A percentile compares a stretch with the other conserved stretches of the same genome.
Conservation (phyloP, 2,888 invertebrate species). For the Slavum lentiscoides region DNA sequence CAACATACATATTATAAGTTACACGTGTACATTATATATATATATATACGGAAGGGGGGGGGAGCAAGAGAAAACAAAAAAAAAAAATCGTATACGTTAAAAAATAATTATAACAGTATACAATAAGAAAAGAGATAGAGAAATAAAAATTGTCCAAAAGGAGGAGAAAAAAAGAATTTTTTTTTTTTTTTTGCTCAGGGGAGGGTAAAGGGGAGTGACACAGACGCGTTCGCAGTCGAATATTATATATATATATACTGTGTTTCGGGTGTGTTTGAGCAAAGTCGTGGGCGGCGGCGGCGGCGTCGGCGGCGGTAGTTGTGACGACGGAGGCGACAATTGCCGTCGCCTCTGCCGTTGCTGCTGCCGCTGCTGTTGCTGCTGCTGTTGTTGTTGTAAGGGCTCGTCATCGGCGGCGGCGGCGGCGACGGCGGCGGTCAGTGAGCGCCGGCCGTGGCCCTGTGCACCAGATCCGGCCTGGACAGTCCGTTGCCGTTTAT, state of each 20-base stretch:
- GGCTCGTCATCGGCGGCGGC: neutral
- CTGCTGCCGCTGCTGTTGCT: no score
- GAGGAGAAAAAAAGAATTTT: neutral
- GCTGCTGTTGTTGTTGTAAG: no score
- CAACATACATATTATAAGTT: no score
- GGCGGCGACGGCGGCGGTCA: slow-evolving; percentile 23
- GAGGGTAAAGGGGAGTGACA: neutral
- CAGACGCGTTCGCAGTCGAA: neutral
- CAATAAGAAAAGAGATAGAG: neutral
- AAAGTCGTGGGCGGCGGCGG: slow-evolving; percentile 1
- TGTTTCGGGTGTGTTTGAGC: slow-evolving; percentile 44
- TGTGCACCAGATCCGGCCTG: slow-evolving; percentile 56
- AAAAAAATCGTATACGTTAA: neutral
- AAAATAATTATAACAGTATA: slow-evolving; percentile 15
- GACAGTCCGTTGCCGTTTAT: slow-evolving; percentile 55
- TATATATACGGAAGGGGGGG: neutral
- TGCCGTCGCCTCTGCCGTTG: neutral
- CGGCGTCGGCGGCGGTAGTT: neutral
- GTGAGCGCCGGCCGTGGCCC: slow-evolving; percentile 52
- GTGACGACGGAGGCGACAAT: no score
- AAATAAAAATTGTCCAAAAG: slow-evolving; percentile 18
- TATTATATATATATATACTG: slow-evolving; percentile 1
- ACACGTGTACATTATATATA: no score
- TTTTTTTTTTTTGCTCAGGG: neutral
- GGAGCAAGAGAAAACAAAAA: neutral